Conservation (phyloP, 2,888 invertebrate species). For the Cyrtodaria siliqua region DNA sequence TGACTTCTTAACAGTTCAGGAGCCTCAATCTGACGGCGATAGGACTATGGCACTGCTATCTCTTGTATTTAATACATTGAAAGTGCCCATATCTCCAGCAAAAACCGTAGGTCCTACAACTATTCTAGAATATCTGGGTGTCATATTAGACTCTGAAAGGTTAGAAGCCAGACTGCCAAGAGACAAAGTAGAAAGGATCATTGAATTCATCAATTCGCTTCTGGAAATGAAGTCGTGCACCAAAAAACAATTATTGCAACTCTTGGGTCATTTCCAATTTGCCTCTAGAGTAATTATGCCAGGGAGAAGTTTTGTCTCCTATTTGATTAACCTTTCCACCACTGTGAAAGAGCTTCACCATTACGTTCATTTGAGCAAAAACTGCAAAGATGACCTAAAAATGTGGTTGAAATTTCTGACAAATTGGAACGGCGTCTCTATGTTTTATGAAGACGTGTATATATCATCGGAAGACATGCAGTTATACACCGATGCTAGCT, state of each 20-base stretch:
- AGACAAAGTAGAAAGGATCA: conserved; percentile 43
- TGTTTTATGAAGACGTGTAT: conserved; percentile 36
- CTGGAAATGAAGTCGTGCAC: background rate
- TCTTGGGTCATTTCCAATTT: conserved; percentile 32
- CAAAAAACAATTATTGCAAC: conserved; percentile 27
- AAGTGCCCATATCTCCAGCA: no score
- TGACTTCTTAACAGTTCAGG: conserved; percentile 49
- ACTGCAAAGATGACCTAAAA: conserved; percentile 21
- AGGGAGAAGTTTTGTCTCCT: conserved; percentile 39
- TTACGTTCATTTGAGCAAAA: conserved; percentile 26
- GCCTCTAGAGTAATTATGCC: conserved; percentile 22
- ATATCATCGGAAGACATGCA: conserved; percentile 29
- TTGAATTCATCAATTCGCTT: background rate
- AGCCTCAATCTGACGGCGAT: conserved; percentile 13
- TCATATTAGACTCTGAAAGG: conserved; percentile 28
- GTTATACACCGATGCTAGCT: conserved; percentile 36
- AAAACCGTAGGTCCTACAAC: no score
- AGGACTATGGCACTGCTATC: conserved; percentile 51
- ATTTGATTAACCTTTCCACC: conserved; percentile 24
- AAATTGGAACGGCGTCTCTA: conserved; percentile 48
- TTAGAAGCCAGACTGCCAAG: conserved; percentile 45
- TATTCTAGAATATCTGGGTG: no score
- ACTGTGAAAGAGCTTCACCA: conserved; percentile 30
- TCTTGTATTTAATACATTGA: no score
- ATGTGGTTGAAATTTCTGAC: conserved; percentile 43